Evolutionary conservation across 2,888 invertebrate species (phyloP).

Genomic region (Drosophila quasianomalipes): DNA sequence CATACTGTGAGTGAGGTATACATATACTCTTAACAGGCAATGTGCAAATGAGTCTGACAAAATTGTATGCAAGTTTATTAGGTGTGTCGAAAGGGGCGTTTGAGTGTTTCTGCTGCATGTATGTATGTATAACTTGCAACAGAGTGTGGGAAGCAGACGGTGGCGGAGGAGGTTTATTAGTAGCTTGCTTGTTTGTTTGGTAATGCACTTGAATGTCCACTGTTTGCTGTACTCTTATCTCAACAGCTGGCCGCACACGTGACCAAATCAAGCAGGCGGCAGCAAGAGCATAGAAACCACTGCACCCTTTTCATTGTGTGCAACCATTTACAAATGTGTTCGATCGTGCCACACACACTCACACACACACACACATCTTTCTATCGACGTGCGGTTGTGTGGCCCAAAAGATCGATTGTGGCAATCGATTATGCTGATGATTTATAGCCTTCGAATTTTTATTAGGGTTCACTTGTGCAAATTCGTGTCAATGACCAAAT

Average conservation of each 20-base stretch:
- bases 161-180: neutral
- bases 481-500: constrained; percentile 78
- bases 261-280: constrained; percentile 54
- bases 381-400: constrained; percentile 32
- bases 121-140: constrained; percentile 3
- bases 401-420: constrained; percentile 69
- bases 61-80: constrained; percentile 35
- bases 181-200: constrained; percentile 31
- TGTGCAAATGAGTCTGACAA: constrained; percentile 22
- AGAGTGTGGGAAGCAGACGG: neutral
- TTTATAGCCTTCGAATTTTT: constrained; percentile 68
- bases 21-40: neutral
- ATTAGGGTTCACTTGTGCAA: constrained; percentile 47
- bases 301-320: constrained; percentile 67
- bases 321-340: constrained; percentile 45
- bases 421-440: constrained; percentile 77
- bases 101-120: constrained; percentile 34
- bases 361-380: constrained; percentile 3
- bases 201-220: constrained; percentile 66
- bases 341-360: constrained; percentile 61
- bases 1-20: neutral
- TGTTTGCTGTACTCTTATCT: constrained; percentile 60
- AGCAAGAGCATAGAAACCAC: constrained; percentile 45
- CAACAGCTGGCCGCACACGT: constrained; percentile 68
- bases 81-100: constrained; percentile 53